These are phyloP conservation scores for Gymnorhina tibicen DNA, from an alignment of 2,113 vertebrate species.

Conservation along the genomic window DNA sequence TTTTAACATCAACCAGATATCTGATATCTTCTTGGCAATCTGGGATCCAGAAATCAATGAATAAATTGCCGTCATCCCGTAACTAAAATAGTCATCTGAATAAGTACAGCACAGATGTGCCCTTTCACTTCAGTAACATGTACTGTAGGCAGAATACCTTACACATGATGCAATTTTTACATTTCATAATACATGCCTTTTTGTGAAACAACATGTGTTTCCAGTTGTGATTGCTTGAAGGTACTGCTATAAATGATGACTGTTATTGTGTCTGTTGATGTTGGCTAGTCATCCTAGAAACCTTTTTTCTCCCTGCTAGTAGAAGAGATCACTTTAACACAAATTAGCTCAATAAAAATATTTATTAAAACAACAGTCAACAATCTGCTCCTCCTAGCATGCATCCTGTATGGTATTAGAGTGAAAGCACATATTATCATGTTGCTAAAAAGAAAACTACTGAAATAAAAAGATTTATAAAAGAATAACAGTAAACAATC, in stretches of 20 bases:
- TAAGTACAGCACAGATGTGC: conserved; percentile 28
- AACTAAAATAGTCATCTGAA: conserved; percentile 21
- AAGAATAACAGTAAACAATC: conserved; percentile 15
- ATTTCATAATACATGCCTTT: not conserved
- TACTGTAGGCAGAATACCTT: conserved; percentile 13
- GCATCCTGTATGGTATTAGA: not conserved
- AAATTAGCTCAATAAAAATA: conserved; percentile 43
- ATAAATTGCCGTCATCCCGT: conserved; percentile 38
- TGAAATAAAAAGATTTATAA: not conserved
- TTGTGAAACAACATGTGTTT: not conserved
- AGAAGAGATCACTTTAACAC: conserved; percentile 16
- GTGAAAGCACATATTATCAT: not conserved
- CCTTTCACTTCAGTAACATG: conserved; percentile 10
- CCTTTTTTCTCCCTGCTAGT: not conserved
- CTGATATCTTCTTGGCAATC: conserved; percentile 15
- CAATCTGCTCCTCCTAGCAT: conserved; percentile 38
- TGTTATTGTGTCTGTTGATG: not conserved
- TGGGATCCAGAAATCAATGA: conserved; percentile 47
- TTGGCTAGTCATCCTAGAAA: conserved; percentile 3
- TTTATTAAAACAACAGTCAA: conserved; percentile 59
- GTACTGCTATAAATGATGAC: not conserved
- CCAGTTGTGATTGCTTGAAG: not conserved
- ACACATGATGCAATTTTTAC: conserved; percentile 16
- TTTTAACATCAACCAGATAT: conserved; percentile 11
- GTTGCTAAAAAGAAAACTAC: conserved; percentile 11